Conservation (phyloP, 92 coral and sea anemone genomes). For the Zoanthus sansibaricus region DNA sequence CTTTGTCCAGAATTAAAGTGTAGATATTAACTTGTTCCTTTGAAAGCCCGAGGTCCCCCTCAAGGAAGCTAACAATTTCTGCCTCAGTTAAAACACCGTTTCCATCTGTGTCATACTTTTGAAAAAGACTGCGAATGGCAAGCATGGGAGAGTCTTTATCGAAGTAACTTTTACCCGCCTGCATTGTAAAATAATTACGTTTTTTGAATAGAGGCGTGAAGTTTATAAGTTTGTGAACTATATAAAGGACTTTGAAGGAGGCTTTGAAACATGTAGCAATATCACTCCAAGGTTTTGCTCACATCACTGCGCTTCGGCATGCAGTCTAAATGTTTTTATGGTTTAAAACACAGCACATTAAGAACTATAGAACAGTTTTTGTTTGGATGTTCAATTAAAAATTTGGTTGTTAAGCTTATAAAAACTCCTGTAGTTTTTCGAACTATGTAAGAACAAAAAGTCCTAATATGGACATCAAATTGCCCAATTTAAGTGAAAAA, state of each 20-base stretch:
- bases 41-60: constrained; percentile 73
- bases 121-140: constrained; percentile 73
- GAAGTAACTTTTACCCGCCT: constrained; percentile 78
- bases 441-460: neutral
- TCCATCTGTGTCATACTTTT: constrained; percentile 70
- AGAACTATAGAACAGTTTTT: neutral
- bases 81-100: constrained; percentile 70
- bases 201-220: neutral
- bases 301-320: neutral
- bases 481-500: neutral
- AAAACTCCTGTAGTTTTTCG: neutral
- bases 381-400: neutral
- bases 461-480: neutral
- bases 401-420: neutral
- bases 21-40: constrained; percentile 6
- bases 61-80: constrained; percentile 63
- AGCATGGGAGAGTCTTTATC: constrained; percentile 65
- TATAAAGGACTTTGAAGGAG: neutral
- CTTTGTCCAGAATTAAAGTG: constrained; percentile 25
- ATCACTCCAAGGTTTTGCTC: neutral
- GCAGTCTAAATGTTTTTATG: neutral
- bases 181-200: constrained; percentile 56
- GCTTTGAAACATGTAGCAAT: neutral
- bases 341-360: neutral
- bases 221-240: neutral